These are phyloP conservation scores for Anarrhichthys ocellatus DNA, from an alignment of 2,113 vertebrate genomes.

Conservation along the genomic window DNA sequence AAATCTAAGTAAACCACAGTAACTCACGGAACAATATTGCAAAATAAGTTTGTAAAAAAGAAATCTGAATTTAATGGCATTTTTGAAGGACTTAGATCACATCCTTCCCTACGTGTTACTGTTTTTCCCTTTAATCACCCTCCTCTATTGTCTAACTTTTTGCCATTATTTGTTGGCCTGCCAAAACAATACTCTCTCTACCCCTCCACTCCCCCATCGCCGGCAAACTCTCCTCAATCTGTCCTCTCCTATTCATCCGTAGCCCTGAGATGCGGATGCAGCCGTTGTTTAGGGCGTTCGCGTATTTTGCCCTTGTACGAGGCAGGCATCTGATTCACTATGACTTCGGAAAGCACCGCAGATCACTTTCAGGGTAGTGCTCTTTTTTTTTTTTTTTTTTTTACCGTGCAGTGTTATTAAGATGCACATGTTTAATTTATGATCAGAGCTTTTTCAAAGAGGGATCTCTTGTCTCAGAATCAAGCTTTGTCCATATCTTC, in stretches of 20 bases:
- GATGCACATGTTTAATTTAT: conserved; percentile 78
- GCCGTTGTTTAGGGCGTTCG: conserved; percentile 39
- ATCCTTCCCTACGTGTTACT: conserved; percentile 46
- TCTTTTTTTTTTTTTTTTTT: conserved; percentile 31
- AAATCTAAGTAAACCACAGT: neutral
- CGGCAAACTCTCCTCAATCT: conserved; percentile 69
- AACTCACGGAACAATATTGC: neutral
- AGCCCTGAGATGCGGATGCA: conserved; percentile 54
- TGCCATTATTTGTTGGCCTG: conserved; percentile 56
- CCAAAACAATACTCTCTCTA: conserved; percentile 66
- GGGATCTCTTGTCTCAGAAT: conserved; percentile 66
- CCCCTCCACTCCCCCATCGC: conserved; percentile 30
- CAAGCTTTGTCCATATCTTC: conserved; percentile 64
- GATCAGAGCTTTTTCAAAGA: conserved; percentile 66
- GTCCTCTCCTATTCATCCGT: conserved; percentile 68
- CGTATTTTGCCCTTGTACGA: conserved; percentile 46
- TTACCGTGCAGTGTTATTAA: conserved; percentile 62
- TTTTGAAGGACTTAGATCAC: conserved; percentile 62
- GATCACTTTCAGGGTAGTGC: conserved; percentile 30
- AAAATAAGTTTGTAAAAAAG: conserved; percentile 23
- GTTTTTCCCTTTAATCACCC: conserved; percentile 51
- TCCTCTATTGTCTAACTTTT: conserved; percentile 67
- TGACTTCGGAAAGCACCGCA: conserved; percentile 45
- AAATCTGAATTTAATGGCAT: conserved; percentile 40
- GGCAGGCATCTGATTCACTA: conserved; percentile 53